Percentiles rank a stretch among this genome's conserved stretches.
phyloP scores from a whole-genome alignment of 2,888 invertebrate genomes.

The Andrena praecox region DNA sequence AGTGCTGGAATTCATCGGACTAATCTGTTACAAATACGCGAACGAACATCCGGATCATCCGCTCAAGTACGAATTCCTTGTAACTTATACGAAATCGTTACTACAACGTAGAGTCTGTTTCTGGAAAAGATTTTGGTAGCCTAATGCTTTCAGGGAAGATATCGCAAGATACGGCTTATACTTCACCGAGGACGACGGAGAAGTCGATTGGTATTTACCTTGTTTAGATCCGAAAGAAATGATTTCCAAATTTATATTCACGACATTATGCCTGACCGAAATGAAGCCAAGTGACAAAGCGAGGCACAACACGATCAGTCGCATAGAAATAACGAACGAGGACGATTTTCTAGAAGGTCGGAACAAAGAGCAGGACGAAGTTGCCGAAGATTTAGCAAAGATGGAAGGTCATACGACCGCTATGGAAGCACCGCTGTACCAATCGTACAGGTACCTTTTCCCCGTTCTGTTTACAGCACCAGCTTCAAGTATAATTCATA shows the following conservation, averaged over 20 bases:
- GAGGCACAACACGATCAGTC: slow-evolving; percentile 76
- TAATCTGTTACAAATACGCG: slow-evolving; percentile 93
- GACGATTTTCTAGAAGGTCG: slow-evolving; percentile 79
- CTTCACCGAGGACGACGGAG: slow-evolving; percentile 98
- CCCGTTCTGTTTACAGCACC: slow-evolving; percentile 8
- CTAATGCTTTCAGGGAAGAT: slow-evolving; percentile 83
- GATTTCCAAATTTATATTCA: slow-evolving; percentile 97
- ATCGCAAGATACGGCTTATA: slow-evolving; percentile 93
- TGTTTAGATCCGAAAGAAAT: slow-evolving; percentile 94
- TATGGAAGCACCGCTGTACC: slow-evolving; percentile 95
- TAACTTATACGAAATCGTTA: neutral
- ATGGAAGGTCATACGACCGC: slow-evolving; percentile 91
- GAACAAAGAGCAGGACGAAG: slow-evolving; percentile 76
- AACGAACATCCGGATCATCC: slow-evolving; percentile 83
- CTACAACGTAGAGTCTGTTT: neutral
- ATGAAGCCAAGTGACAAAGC: slow-evolving; percentile 86
- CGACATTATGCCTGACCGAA: slow-evolving; percentile 94
- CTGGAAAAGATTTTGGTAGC: slow-evolving; percentile 1
- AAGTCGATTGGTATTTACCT: slow-evolving; percentile 97
- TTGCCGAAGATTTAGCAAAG: slow-evolving; percentile 87
- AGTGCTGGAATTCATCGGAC: slow-evolving; percentile 95
- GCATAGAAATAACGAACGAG: slow-evolving; percentile 82
- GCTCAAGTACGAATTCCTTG: slow-evolving; percentile 80
- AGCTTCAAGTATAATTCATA: slow-evolving; percentile 14
- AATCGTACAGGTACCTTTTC: slow-evolving; percentile 86